These are phyloP conservation scores for Osmerus eperlanus DNA, from an alignment of 2,113 vertebrate genomes.

Conservation along the genomic window DNA sequence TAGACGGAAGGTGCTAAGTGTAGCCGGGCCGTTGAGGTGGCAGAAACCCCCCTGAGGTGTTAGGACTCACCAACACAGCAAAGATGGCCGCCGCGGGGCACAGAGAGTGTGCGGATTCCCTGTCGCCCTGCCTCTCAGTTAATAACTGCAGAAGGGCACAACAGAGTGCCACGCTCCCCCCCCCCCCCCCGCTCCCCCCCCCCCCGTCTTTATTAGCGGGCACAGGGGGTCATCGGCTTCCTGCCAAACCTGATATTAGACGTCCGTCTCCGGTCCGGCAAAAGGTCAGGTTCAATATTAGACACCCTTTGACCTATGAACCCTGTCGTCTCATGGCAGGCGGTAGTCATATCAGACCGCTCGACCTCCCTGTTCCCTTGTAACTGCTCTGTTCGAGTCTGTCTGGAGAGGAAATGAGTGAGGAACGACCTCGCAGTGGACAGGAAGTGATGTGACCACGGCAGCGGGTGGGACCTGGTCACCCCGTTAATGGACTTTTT, in stretches of 20 bases:
- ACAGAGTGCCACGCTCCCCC: not conserved
- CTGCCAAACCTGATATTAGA: conserved; percentile 12
- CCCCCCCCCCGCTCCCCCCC: not conserved
- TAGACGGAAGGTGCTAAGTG: too few species aligned
- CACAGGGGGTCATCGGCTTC: conserved; percentile 25
- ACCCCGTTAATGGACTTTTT: too few species aligned
- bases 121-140: conserved; percentile 14
- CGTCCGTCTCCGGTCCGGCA: conserved; percentile 1
- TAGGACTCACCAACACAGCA: too few species aligned
- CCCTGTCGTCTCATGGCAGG: not conserved
- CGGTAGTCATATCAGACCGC: not conserved
- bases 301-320: conserved; percentile 8
- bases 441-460: conserved; percentile 11
- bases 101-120: too few species aligned
- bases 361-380: not conserved
- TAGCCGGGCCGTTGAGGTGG: too few species aligned
- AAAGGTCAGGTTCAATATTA: conserved; percentile 20
- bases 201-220: conserved; percentile 16
- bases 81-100: too few species aligned
- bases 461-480: not conserved
- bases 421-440: not conserved
- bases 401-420: not conserved
- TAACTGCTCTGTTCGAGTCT: not conserved
- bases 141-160: conserved; percentile 25
- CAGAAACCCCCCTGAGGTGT: too few species aligned